Percentiles rank a stretch among this genome's conserved stretches.
Conservation (phyloP, 1,140 invertebrate genomes). For the Caenorhabditis inopinata region DNA sequence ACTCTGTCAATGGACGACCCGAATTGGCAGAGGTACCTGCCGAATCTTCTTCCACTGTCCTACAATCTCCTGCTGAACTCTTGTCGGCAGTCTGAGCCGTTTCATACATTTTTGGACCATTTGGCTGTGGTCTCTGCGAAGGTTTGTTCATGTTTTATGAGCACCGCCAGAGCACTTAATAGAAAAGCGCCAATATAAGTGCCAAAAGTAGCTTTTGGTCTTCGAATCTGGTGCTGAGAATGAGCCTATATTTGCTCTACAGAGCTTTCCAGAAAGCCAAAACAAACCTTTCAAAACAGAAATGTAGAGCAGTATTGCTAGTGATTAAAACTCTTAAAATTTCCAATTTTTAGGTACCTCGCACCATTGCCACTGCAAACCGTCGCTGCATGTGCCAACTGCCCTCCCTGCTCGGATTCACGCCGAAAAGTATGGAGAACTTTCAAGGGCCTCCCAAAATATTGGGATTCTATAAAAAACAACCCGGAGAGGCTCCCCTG, state of each 20-base stretch:
- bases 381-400: slow-evolving; percentile 43
- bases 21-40: slow-evolving; percentile 26
- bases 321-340: no score
- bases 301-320: no score
- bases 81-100: slow-evolving; percentile 5
- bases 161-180: no score
- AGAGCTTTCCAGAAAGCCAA: no score
- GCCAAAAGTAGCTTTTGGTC: no score
- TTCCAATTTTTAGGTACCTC: slow-evolving; percentile 8
- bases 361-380: slow-evolving; percentile 34
- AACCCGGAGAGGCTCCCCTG: slow-evolving; percentile 37
- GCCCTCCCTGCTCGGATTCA: slow-evolving; percentile 16
- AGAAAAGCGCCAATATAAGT: no score
- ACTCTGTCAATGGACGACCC: slow-evolving; percentile 36
- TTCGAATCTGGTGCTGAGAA: no score
- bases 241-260: no score
- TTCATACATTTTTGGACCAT: slow-evolving; percentile 36
- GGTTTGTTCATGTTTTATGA: no score
- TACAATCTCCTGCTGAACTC: slow-evolving; percentile 35
- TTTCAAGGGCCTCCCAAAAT: not conserved
- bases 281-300: no score
- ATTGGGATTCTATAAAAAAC: slow-evolving; percentile 37
- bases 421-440: slow-evolving; percentile 2
- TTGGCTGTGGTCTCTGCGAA: slow-evolving; percentile 26
- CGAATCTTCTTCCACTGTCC: slow-evolving; percentile 23